Evolutionary conservation across 2,888 invertebrate species (phyloP), one percentile per base, ranked within the genome.

Genomic region (Machimus atricapillus): DNA sequence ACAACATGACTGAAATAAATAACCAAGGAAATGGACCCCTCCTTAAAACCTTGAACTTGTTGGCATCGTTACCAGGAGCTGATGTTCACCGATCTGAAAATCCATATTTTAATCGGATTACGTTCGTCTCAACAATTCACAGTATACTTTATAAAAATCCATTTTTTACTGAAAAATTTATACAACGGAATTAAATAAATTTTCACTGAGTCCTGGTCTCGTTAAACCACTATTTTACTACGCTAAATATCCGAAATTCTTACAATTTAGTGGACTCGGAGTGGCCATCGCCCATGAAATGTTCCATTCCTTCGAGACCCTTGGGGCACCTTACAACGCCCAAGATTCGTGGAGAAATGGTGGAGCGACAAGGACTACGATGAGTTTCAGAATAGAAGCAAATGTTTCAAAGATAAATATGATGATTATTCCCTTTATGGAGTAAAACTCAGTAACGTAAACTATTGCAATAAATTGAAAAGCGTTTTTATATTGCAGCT

Each of bases 61-160:
- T 89, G 0, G 89, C 89, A n/a, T 89, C 89, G 0, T 89, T 88
- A 87, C 89, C 89, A 43, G 43, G 8, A 43, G 43, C 12, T 14
- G 43, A 43, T 43, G 43, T 14, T 43, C 43, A 43, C 43, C 1
- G 40, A 40, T 40, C 8, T 40, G 40, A 40, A 9, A 40, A 9
- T 9, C 9, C 40, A 40, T 9, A 9, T 14, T 43, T 14, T 43
- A 43, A 43, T 14, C 12, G 12, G 43, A 43, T 43, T 43, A 43
- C 43, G 2, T 43, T 43, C 8, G 14, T 43, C 9, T 9, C 43
- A 43, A 4, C 14, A 43, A 43, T 43, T 3, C 43, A 43, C 43
- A 2, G 14, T 43, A 43, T 14, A 8, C 43, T 43, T 43, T 43
- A 43, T 3, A 43, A 43, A 2, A 43, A 43, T 43, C 14, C 14